Conservation (phyloP, 2,888 invertebrate genomes). For the Vesta saturnalis region DNA sequence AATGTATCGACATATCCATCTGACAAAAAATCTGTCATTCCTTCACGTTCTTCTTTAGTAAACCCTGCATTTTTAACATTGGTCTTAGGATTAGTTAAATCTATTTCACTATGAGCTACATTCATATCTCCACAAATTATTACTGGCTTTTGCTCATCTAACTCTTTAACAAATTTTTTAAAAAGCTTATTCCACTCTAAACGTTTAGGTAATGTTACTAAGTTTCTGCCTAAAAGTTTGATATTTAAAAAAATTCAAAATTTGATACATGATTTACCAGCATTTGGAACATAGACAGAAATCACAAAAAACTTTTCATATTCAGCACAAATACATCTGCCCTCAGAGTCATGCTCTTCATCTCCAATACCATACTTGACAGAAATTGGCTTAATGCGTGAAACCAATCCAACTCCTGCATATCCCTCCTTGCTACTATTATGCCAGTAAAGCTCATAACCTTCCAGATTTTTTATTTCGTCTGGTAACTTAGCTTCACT, state of each 20-base stretch:
- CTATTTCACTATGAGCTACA: conserved; percentile 95
- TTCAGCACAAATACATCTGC: conserved; percentile 90
- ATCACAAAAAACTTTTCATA: conserved; percentile 91
- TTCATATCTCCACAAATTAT: conserved; percentile 98
- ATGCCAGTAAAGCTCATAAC: conserved; percentile 85
- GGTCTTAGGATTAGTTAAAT: conserved; percentile 92
- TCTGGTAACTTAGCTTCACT: conserved; percentile 81
- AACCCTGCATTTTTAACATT: conserved; percentile 96
- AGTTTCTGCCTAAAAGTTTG: conserved; percentile 72
- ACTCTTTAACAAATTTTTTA: conserved; percentile 76
- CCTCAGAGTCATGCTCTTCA: conserved; percentile 80
- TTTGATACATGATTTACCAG: too few relatives aligned
- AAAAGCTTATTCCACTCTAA: conserved; percentile 91
- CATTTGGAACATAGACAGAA: conserved; percentile 94
- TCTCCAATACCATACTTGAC: conserved; percentile 85
- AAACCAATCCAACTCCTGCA: conserved; percentile 91
- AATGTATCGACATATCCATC: conserved; percentile 91
- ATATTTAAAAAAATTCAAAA: too few relatives aligned
- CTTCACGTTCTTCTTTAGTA: conserved; percentile 92
- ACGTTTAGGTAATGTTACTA: conserved; percentile 88
- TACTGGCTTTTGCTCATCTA: conserved; percentile 92
- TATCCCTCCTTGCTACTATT: conserved; percentile 83
- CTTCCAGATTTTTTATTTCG: conserved; percentile 75
- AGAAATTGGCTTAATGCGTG: conserved; percentile 83
- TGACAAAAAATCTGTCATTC: conserved; percentile 84